A percentile compares a stretch with the other conserved stretches of the same genome.
These are phyloP conservation scores for Gymnobelideus leadbeateri DNA, from an alignment of 2,113 vertebrate species.

Conservation along the genomic window DNA sequence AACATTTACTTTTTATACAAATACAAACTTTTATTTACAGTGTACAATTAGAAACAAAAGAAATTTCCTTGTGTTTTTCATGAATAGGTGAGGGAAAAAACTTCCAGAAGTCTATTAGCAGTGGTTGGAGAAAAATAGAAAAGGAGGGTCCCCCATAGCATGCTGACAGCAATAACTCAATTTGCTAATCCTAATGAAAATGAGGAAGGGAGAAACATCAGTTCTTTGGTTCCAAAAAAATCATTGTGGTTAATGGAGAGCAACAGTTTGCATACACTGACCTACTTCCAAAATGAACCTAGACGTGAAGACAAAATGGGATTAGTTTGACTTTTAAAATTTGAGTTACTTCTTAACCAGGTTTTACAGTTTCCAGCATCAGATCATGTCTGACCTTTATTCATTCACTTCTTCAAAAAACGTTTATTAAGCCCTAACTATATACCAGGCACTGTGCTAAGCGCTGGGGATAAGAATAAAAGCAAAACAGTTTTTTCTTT, in stretches of 20 bases:
- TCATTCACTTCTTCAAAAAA: not conserved
- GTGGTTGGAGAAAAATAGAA: not conserved
- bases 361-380: not conserved
- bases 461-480: too few relatives aligned
- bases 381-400: not conserved
- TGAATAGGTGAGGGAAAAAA: not conserved
- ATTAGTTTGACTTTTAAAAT: not conserved
- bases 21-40: conserved; percentile 54
- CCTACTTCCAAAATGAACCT: not conserved
- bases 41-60: not conserved
- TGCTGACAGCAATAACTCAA: not conserved
- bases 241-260: not conserved
- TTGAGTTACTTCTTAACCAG: conserved; percentile 56
- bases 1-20: not conserved
- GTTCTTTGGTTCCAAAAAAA: fast-evolving
- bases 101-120: not conserved
- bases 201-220: not conserved
- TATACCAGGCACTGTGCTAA: too few relatives aligned
- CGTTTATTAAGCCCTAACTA: too few relatives aligned
- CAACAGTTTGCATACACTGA: not conserved
- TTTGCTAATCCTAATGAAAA: not conserved
- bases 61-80: conserved; percentile 6
- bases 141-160: not conserved
- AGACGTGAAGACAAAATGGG: not conserved
- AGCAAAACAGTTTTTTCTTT: too few relatives aligned